Conservation (phyloP, 2,113 vertebrate species). For the Muscicapa adusta region DNA sequence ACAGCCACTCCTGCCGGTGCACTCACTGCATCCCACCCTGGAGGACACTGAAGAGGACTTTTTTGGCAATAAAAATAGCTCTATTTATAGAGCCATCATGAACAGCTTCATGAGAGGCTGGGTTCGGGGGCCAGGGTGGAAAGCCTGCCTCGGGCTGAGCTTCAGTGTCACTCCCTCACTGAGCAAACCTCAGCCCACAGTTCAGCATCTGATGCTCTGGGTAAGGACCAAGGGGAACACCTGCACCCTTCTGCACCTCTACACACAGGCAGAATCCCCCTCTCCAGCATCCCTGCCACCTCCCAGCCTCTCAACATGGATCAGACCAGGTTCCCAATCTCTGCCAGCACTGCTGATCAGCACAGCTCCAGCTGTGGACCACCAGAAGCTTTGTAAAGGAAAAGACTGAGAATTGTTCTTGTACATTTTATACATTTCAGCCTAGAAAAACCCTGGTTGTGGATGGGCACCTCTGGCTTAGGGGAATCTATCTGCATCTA, state of each 20-base stretch:
- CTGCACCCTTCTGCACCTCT: not conserved
- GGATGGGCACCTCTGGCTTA: not conserved
- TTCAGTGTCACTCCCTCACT: not conserved
- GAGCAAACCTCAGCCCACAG: accelerated
- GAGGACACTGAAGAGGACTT: not conserved
- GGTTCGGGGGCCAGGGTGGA: not conserved
- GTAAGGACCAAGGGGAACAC: not conserved
- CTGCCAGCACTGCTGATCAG: not conserved
- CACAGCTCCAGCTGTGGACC: not conserved
- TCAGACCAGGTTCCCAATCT: not conserved
- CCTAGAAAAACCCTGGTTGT: not conserved
- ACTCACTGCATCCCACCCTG: not conserved
- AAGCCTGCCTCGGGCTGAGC: not conserved
- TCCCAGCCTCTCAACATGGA: accelerated
- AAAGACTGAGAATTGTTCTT: not conserved
- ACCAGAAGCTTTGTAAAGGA: accelerated
- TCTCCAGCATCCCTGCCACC: not conserved
- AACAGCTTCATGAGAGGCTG: not conserved
- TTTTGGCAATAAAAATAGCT: not conserved
- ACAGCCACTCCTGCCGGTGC: accelerated
- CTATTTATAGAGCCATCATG: too few species aligned
- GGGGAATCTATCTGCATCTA: not conserved
- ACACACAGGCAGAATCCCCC: not conserved
- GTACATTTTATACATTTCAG: not conserved
- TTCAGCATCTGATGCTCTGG: not conserved